Base-by-base conservation (phyloP, 1,140 invertebrate genomes). In the fruit fly (Drosophila melanogaster) region DNA sequence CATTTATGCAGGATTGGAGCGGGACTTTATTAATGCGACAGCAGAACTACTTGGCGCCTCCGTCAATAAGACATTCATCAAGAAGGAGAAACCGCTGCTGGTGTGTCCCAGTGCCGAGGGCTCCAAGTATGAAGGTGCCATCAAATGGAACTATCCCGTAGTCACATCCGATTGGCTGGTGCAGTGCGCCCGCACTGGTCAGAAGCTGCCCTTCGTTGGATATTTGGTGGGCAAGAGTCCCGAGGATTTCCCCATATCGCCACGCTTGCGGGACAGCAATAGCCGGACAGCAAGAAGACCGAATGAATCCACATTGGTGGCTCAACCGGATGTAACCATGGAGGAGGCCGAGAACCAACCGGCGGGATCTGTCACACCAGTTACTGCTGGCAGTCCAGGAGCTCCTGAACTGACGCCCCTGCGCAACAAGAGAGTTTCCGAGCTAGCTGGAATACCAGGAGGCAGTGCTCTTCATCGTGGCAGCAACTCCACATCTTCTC, bases 121-220 rank as follows among this genome's bases (percentile, higher is more conserved):
- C 0, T 94, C 95, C 50, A 98, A 98, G 90, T 98, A 97, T 92
- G 91, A 92, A 37, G 97, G 96, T 8, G 96, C 97, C 0, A 91
- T 96, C 0, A 97, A 96, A 86, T 98, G 97, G 97, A 94, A 79
- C 43, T 91, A 93, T 64, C 96, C 94, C 1, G 96, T 96, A 22
- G 95, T 98, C 1, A 95, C 89, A 1, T 94, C 95, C 22, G 92
- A 95, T 14, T 98, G 97, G 97, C 85, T 98, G 26, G 89, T 96
- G 38, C 93, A 94, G 22, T 98, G 97, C 92, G 94, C 95, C 7
- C 79, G 90, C 8, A 79, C 92, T 6, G 94, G 94, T 1, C 79
- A 89, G 15, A 91, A 93, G 4, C 92, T 95, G 4, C 84, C 93
- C 33, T 96, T 96, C 77, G 90, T 84, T 0, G 81, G 92, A 0